phyloP scores from a whole-genome alignment of 2,797 vertebrate species.

The Gorsachius magnificus region DNA sequence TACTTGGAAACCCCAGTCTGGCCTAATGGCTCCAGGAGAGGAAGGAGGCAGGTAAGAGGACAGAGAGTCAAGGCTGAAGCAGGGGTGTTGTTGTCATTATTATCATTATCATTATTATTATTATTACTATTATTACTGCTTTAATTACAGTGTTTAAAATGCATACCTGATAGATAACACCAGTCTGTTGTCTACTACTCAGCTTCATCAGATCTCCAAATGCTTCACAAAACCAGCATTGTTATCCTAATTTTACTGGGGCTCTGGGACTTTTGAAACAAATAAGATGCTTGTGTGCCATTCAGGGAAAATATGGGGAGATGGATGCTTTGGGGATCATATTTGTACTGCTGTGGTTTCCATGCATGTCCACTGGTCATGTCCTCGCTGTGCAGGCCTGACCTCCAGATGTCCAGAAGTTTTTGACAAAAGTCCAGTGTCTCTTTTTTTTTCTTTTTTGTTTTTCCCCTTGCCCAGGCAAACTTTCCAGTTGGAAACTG shows the following conservation, averaged over 20 bases:
- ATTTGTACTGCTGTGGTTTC: neutral
- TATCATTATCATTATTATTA: no score
- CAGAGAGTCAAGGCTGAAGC: neutral
- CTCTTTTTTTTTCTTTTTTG: neutral
- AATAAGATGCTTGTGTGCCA: neutral
- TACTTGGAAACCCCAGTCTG: neutral
- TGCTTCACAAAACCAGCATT: neutral
- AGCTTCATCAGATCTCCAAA: neutral
- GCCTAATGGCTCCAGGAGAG: neutral
- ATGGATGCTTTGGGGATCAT: neutral
- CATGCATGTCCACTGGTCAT: neutral
- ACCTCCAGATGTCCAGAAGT: slow-evolving; percentile 38
- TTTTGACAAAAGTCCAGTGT: slow-evolving; percentile 47
- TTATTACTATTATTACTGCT: neutral
- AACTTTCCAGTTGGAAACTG: slow-evolving; percentile 61
- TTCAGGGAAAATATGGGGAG: neutral
- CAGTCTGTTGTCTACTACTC: neutral
- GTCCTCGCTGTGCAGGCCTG: neutral
- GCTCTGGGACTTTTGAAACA: neutral
- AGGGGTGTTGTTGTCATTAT: neutral
- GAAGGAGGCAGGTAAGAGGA: neutral
- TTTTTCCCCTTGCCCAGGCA: neutral
- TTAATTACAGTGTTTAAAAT: neutral
- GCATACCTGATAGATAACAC: neutral
- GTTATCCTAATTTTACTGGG: neutral